phyloP scores from a whole-genome alignment of 2,888 invertebrate genomes.

The Pocota personata region DNA sequence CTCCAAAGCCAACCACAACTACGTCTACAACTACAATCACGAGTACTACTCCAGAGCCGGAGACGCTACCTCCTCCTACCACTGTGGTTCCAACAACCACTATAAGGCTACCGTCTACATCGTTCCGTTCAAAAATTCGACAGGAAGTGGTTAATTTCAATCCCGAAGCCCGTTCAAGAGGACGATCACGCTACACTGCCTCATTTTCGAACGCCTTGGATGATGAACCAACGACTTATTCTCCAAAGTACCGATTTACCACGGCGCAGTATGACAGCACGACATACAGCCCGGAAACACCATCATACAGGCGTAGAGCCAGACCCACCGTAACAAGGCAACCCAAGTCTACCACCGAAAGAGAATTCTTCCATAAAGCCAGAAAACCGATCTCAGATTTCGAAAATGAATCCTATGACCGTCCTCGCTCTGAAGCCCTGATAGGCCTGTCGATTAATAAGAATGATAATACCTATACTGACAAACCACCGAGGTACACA shows the following conservation, averaged over 20 bases:
- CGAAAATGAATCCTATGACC: conserved; percentile 67
- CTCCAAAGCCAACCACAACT: conserved; percentile 73
- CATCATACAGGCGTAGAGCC: conserved; percentile 39
- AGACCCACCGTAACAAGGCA: conserved; percentile 63
- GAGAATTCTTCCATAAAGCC: conserved; percentile 76
- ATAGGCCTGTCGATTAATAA: conserved; percentile 75
- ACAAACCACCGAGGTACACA: conserved; percentile 64
- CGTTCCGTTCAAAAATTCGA: conserved; percentile 45
- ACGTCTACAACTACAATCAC: conserved; percentile 75
- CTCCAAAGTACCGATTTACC: conserved; percentile 79
- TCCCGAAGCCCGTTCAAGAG: conserved; percentile 77
- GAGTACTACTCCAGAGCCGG: conserved; percentile 74
- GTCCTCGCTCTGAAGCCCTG: conserved; percentile 79
- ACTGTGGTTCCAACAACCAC: conserved; percentile 52
- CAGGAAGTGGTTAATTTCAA: conserved; percentile 40
- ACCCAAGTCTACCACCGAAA: conserved; percentile 71
- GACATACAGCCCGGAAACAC: conserved; percentile 55
- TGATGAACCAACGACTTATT: conserved; percentile 81
- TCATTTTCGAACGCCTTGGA: conserved; percentile 78
- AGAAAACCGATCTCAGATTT: conserved; percentile 67
- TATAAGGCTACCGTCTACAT: conserved; percentile 45
- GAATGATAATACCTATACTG: conserved; percentile 78
- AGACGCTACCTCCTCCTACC: conserved; percentile 74
- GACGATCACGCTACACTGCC: conserved; percentile 81
- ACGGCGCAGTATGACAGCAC: conserved; percentile 63